Evolutionary conservation across 2,113 vertebrate genomes (phyloP), one percentile per base, ranked within the genome.

Genomic region (Dissostichus mawsoni): DNA sequence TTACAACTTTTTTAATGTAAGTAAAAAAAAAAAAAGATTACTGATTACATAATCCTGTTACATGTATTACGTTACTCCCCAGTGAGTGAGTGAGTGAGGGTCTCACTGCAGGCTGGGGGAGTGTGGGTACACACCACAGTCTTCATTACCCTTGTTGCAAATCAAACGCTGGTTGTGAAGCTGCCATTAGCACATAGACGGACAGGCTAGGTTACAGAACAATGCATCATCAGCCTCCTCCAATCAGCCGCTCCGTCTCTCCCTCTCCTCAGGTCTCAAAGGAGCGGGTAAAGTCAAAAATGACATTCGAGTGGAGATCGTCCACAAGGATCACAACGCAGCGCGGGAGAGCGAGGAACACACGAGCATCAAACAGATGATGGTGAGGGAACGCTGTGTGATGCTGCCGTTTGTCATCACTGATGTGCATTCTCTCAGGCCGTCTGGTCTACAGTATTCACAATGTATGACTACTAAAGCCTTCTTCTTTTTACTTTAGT

Each of bases 231-330:
- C 63, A 29, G 45, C 45, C 45, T 50, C 14, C 5, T 2, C 5
- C 47, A 33, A 11, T 68, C 25, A 53, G 3, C 47, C 6, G 1
- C 50, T 53, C 17, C 3, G 0, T 68, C 29, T 36, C 65, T 68
- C 66, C 29, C 12, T 67, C 23, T 52, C 48, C 17, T 52, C 65
- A 68, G 65, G 52, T 53, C 65, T 52, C 29, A 68, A 68, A 50
- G 50, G 65, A 53, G 65, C 52, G 11, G 65, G 12, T 41, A 52
- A 17, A 12, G 50, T 50, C 12, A 68, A 68, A 53, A 68, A 68
- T 53, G 65, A 68, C 65, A 68, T 68, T n/a, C 50, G 50, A 6
- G 65, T 68, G 50, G 65, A 68, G 65, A 68, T 68, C 1, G 48
- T 68, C 10, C 65, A 68, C 50, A 68, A 68, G 65, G 65, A 68